These are phyloP conservation scores for Prosapia bicincta DNA, from an alignment of 2,888 invertebrate species.

Conservation along the genomic window DNA sequence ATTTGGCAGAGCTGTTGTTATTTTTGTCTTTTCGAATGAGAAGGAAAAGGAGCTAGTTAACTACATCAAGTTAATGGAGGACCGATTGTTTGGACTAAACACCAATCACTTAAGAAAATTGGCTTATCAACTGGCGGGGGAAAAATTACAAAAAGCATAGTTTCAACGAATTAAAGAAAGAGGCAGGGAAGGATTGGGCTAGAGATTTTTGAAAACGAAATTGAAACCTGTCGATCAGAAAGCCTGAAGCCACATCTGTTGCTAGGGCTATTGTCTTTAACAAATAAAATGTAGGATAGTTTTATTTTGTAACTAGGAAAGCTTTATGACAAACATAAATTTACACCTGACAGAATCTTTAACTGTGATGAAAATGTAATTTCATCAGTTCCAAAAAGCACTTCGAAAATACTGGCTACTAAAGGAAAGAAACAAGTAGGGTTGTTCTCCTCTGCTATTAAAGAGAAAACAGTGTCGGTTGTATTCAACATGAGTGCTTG, in stretches of 20 bases:
- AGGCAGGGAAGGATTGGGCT: constrained; percentile 3
- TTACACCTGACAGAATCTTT: not conserved
- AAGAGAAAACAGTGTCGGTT: constrained; percentile 39
- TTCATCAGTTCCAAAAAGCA: constrained; percentile 1
- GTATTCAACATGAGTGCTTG: constrained; percentile 36
- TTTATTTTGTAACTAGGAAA: not conserved
- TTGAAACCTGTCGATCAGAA: not conserved
- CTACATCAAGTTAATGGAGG: constrained; percentile 1
- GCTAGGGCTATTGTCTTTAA: constrained; percentile 5
- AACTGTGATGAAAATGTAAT: constrained; percentile 11
- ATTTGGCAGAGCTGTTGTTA: too few relatives aligned
- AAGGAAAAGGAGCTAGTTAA: not conserved
- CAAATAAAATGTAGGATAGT: constrained; percentile 1
- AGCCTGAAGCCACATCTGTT: not conserved
- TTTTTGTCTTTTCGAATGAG: not conserved
- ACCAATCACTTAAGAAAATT: not conserved
- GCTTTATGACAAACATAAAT: not conserved
- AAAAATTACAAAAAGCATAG: not conserved
- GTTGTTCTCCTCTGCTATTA: constrained; percentile 29
- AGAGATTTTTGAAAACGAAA: not conserved
- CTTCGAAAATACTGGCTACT: constrained; percentile 35
- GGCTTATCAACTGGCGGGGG: not conserved
- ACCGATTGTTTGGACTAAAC: not conserved
- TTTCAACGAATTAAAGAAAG: not conserved
- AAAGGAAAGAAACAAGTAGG: constrained; percentile 34